Conservation (phyloP, 2,888 invertebrate genomes). For the Rotaria sp. region DNA sequence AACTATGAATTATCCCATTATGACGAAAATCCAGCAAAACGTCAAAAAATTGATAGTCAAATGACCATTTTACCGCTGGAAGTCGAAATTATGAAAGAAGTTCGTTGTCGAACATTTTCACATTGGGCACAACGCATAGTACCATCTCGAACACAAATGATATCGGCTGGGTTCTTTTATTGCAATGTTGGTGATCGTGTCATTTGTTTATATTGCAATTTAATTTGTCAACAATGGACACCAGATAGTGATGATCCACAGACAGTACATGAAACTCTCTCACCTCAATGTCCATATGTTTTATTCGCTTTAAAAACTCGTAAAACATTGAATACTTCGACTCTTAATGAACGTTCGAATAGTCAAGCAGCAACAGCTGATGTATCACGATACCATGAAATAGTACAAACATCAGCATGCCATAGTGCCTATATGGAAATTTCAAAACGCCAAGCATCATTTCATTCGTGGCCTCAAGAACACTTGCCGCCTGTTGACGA, state of each 20-base stretch:
- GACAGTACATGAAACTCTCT: not conserved
- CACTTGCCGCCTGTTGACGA: not conserved
- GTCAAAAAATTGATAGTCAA: no score
- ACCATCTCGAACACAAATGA: not conserved
- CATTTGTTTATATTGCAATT: not conserved
- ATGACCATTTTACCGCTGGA: no score
- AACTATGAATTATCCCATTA: no score
- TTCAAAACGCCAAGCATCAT: not conserved
- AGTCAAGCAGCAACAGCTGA: rapidly evolving
- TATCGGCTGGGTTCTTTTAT: not conserved
- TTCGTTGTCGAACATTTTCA: not conserved
- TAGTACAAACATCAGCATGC: no score
- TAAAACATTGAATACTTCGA: not conserved
- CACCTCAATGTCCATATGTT: not conserved
- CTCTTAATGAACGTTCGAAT: not conserved
- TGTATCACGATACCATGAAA: no score
- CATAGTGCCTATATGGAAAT: not conserved
- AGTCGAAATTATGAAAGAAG: no score
- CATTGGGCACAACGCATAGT: not conserved
- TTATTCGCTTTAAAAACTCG: not conserved
- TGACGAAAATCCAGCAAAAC: no score
- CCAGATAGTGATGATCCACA: not conserved
- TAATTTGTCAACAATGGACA: not conserved
- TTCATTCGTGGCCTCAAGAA: not conserved
- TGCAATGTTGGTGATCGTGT: not conserved